Evolutionary conservation across 2,888 invertebrate genomes (phyloP), one percentile per base, ranked within the genome.

Genomic region (Glaucopsyche alexis): DNA sequence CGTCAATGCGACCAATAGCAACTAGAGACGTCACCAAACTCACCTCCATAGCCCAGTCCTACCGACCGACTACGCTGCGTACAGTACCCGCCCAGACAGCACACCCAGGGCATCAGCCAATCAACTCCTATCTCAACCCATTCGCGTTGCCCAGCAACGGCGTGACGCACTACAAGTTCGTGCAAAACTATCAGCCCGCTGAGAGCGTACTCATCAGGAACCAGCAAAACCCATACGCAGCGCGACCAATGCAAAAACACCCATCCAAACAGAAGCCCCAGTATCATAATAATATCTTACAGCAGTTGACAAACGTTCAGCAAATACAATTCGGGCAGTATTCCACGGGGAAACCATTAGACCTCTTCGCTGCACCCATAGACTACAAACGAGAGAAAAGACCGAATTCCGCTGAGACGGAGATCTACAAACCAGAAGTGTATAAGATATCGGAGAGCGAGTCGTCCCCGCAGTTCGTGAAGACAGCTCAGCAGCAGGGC

Each of bases 21-120:
- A 80, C 88, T 7, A 88, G 91, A 76, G 93, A 93, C 78, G 84
- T 85, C 14, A 82, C 84, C 52, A 93, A 93, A 84, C 81, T 93
- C 75, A 91, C 93, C 0, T 88, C 93, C 0, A 89, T 93, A 50
- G 91, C 93, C 1, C 93, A 93, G 73, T 88, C 91, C 0, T 93
- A 93, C 79, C 87, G 90, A 4, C 92, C 93, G 0, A 93, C 93
- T 2, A 92, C 93, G 4, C 80, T 86, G 1, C 79, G 91, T 13
- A 88, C 87, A 0, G 84, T 89, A 1, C 83, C 85, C 9, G 78
- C 85, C 4, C 83, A 85, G 2, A 79, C 81, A 4, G 84, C 87
- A 0, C 80, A 83, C 0, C 84, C 87, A 0, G 81, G 80, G 7
- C 91, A 91, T 77, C 92, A 93, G 77, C 93, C 93, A 1, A 89